Base-by-base conservation (phyloP, 2,113 vertebrate genomes). In the Suncus etruscus region DNA sequence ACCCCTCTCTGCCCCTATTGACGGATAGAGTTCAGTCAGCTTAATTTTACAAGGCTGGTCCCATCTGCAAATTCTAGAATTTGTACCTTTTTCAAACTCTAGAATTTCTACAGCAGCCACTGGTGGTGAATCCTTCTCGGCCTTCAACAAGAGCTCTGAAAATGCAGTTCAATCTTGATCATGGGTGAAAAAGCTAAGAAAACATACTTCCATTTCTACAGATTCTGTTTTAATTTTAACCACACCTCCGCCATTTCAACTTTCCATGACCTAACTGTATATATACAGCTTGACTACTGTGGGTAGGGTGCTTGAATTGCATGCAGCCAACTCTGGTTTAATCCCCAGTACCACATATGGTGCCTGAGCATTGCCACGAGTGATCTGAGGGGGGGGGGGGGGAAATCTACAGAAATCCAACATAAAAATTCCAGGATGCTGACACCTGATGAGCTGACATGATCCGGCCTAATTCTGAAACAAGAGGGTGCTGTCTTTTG, bases 41-140 rank as follows among this genome's bases (percentile, higher is more conserved):
- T 76, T 70, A n/a, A 47, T 31, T 58, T 48, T 32, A n/a, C 0
- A 75, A 50, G 7, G 22, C 58, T 11, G 47, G 32, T 31, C 45
- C 68, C 27, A 25, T 27, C 27, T 84, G 18, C n/a, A 48, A 69
- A 45, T 10, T 5, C 16, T 22, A 6, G 2, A 7, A 25, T 4
- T 22, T 24, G 22, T 22, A 65, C 63, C 63, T 31, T 2, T 10
- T 69, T 87, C 72, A 91, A 63, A 94, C 51, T 82, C 94, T 90
- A 84, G 50, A 91, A 65, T 50, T 76, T 91, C 54, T 31, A 79
- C 3, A 45, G 32, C 79, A 11, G 51, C 32, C 58, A 66, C 18
- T 15, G 70, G 80, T 0, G 45, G 3, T 58, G 54, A 54, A 54
- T 45, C 20, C n/a, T n/a, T 24, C 68, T 32, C 61, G 27, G 15